Percentiles rank a stretch among this genome's conserved stretches.
These are phyloP conservation scores for Nineta flava DNA, from an alignment of 2,888 invertebrate genomes.

Conservation along the genomic window DNA sequence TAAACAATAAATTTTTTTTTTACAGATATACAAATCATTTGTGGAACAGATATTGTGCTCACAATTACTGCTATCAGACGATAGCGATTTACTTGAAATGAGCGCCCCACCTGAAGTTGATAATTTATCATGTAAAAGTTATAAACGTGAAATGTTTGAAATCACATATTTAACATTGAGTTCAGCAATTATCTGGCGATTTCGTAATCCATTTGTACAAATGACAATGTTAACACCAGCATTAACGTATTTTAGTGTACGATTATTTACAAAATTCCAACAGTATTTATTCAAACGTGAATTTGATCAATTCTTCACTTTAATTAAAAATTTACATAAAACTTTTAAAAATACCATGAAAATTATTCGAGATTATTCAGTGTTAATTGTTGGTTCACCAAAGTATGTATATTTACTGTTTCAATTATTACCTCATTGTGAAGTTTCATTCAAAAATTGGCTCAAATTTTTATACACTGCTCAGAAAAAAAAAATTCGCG, in stretches of 20 bases:
- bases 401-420: slow-evolving; percentile 9
- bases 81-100: not conserved
- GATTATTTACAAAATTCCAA: not conserved
- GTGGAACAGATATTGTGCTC: not conserved
- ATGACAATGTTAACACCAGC: not conserved
- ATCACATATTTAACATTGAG: not conserved
- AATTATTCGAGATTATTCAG: not conserved
- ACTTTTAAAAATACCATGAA: not conserved
- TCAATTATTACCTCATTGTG: too few species aligned
- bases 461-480: too few species aligned
- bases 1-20: too few species aligned
- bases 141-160: not conserved
- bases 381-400: not conserved
- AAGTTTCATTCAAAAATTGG: too few species aligned
- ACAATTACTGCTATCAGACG: not conserved
- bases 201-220: not conserved
- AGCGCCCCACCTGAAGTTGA: not conserved
- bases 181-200: not conserved
- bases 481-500: too few species aligned
- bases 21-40: not conserved
- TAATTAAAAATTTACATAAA: not conserved
- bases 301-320: not conserved
- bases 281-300: not conserved
- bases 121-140: not conserved
- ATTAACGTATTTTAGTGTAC: not conserved